These are phyloP conservation scores for Pedetes capensis DNA, from an alignment of 2,113 vertebrate species.

Conservation along the genomic window DNA sequence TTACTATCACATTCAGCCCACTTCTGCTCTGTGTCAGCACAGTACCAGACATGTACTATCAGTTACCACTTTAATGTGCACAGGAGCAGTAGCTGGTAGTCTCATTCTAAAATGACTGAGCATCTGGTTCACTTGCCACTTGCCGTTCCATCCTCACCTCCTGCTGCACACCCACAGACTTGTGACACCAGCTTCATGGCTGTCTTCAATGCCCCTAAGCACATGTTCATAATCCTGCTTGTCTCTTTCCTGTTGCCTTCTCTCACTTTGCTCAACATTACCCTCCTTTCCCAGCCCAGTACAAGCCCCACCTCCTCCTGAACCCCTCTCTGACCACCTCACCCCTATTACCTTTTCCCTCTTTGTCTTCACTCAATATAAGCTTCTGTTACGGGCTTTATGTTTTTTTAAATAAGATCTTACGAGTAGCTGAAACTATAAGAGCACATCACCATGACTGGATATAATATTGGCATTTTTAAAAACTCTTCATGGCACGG, in stretches of 20 bases:
- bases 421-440: too few relatives aligned
- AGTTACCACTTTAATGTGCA: neutral
- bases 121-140: neutral
- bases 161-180: neutral
- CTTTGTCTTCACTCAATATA: neutral
- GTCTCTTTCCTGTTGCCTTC: neutral
- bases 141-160: constrained; percentile 20
- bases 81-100: neutral
- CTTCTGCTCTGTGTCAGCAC: neutral
- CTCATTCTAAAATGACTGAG: neutral
- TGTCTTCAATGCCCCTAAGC: neutral
- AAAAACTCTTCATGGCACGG: too few relatives aligned
- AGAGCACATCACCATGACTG: too few relatives aligned
- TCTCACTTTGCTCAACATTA: neutral
- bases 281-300: neutral
- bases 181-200: neutral
- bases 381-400: neutral
- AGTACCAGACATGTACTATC: too few relatives aligned
- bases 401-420: too few relatives aligned
- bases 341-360: neutral
- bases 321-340: neutral
- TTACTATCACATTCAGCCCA: neutral
- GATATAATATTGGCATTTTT: too few relatives aligned
- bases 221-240: neutral
- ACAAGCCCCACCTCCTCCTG: neutral